phyloP scores from a whole-genome alignment of 2,113 vertebrate species.

The Neotragus pygmaeus region DNA sequence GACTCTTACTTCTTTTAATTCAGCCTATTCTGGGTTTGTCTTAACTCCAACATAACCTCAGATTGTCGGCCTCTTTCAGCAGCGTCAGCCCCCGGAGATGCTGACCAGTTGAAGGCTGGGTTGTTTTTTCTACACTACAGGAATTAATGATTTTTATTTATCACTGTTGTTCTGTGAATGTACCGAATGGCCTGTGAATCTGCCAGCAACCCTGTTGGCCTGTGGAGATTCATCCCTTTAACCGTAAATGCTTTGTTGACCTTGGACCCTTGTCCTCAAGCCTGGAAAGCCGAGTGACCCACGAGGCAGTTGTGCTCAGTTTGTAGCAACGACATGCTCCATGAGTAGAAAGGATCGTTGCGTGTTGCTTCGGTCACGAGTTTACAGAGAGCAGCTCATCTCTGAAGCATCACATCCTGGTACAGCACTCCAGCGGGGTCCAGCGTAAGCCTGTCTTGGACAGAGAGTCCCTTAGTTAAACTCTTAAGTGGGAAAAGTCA shows the following conservation, averaged over 20 bases:
- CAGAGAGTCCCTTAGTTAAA: not conserved
- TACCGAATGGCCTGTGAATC: not conserved
- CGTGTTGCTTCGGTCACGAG: not conserved
- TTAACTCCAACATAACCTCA: not conserved
- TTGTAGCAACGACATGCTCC: not conserved
- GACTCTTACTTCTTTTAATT: not conserved
- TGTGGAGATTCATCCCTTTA: not conserved
- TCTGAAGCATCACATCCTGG: not conserved
- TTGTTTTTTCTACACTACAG: constrained; percentile 17
- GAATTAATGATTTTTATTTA: not conserved
- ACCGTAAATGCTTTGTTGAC: not conserved
- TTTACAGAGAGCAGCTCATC: not conserved
- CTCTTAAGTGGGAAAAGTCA: not conserved
- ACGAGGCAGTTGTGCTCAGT: accelerated
- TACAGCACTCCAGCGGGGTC: not conserved
- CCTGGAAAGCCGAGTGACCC: not conserved
- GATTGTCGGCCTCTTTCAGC: not conserved
- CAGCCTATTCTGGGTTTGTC: not conserved
- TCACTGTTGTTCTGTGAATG: not conserved
- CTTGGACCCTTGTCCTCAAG: not conserved
- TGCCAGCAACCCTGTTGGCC: not conserved
- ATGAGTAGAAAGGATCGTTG: accelerated
- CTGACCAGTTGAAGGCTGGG: not conserved
- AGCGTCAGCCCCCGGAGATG: not conserved
- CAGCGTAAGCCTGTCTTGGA: not conserved